Percentiles rank a stretch among this genome's conserved stretches.
These are phyloP conservation scores for Poeciliopsis prolifica DNA, from an alignment of 2,113 vertebrate species.

Conservation along the genomic window DNA sequence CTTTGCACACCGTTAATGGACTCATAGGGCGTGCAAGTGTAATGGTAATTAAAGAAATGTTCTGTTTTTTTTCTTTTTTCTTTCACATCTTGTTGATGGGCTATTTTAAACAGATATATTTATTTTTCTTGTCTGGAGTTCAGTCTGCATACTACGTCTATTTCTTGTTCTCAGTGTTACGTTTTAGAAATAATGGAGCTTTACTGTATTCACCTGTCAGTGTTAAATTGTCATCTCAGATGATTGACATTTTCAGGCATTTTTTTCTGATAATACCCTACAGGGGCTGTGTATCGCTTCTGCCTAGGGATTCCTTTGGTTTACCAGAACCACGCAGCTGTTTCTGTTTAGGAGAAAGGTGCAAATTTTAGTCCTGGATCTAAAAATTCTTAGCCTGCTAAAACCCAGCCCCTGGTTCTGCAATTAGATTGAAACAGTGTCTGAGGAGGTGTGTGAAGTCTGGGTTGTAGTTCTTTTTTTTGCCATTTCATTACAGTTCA, in stretches of 20 bases:
- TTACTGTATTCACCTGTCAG: neutral
- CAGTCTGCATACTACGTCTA: neutral
- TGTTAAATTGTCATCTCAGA: neutral
- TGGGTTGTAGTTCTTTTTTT: neutral
- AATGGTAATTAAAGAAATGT: conserved; percentile 36
- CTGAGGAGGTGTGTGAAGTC: neutral
- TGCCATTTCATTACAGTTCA: neutral
- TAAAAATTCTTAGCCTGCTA: neutral
- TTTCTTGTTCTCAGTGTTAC: conserved; percentile 15
- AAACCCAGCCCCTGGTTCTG: too few species aligned
- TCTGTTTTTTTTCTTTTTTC: conserved; percentile 16
- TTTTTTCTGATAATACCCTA: neutral
- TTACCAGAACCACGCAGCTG: neutral
- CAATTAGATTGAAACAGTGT: too few species aligned
- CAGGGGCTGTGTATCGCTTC: neutral
- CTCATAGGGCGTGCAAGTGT: conserved; percentile 20
- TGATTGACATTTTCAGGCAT: neutral
- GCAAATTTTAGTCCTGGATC: neutral
- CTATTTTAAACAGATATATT: neutral
- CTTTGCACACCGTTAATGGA: conserved; percentile 34
- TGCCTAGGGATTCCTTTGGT: neutral
- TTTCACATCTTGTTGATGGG: conserved; percentile 12
- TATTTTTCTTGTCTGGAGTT: conserved; percentile 23
- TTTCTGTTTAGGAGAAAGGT: neutral
- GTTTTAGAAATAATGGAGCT: neutral